These are phyloP conservation scores for Synanthedon formicaeformis DNA, from an alignment of 2,888 invertebrate species.

Conservation along the genomic window DNA sequence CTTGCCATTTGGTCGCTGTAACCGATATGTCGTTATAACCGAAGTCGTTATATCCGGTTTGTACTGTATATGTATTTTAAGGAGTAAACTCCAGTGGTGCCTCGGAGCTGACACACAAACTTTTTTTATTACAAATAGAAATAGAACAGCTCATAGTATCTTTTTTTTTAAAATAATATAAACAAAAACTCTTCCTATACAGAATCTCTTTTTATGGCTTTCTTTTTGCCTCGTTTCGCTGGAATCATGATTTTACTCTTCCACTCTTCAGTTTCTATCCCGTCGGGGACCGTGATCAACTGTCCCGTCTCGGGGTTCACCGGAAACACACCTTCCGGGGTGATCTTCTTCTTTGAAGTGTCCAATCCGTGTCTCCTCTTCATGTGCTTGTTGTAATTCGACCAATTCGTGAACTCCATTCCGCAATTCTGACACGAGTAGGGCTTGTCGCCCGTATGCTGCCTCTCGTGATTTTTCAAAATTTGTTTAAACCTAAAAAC, in stretches of 20 bases:
- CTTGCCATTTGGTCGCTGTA: no score
- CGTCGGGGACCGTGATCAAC: slow-evolving; percentile 42
- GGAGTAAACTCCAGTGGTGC: no score
- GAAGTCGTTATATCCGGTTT: no score
- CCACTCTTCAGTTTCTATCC: slow-evolving; percentile 49
- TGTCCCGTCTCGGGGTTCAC: slow-evolving; percentile 55
- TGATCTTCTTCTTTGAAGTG: slow-evolving; percentile 63
- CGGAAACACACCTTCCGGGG: slow-evolving; percentile 63
- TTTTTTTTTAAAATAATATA: no score
- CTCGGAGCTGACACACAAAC: no score
- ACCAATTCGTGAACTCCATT: slow-evolving; percentile 82
- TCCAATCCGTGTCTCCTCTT: slow-evolving; percentile 76
- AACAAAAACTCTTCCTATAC: no score
- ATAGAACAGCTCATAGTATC: no score
- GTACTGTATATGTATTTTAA: no score
- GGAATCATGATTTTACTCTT: slow-evolving; percentile 57
- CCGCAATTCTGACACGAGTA: slow-evolving; percentile 80
- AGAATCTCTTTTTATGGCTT: slow-evolving; percentile 4
- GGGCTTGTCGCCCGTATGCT: slow-evolving; percentile 79
- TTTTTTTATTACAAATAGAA: no score
- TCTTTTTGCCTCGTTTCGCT: slow-evolving; percentile 48
- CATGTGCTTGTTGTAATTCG: slow-evolving; percentile 87
- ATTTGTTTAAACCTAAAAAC: slow-evolving; percentile 82
- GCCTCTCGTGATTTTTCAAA: slow-evolving; percentile 77
- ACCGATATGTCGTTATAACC: no score